Evolutionary conservation across 2,797 vertebrate species (phyloP), one percentile per base, ranked within the genome.

Genomic region (Coregonus suidteri): DNA sequence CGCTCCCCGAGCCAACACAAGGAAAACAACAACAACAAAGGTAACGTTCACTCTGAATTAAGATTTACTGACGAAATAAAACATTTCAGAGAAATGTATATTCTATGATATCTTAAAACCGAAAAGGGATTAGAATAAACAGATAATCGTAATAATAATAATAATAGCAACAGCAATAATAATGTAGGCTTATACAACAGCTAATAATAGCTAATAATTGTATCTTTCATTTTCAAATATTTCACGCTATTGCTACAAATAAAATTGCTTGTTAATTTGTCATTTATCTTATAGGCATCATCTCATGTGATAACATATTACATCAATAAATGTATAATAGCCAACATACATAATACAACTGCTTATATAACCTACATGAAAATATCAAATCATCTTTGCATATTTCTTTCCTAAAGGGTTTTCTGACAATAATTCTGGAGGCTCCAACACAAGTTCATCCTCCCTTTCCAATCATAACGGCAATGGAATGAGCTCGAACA

Each of bases 1-100:
- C 97, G 98, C 84, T 99, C 98, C 79, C 98, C 98, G 11, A 96
- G 96, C 84, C 96, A 96, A 88, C 97, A 98, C 88, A 99, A 99
- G 94, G 98, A 99, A 89, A 98, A 97, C 94, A 96, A 92, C 80
- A 94, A 93, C 94, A 94, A 93, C 94, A 99, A 99, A 97, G 98
- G 98, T 99, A 95, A 75, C 31, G 2, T 62, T 30, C 18, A 37
- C 6, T 51, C 31, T 64, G 30, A 25, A 41, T 64, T 25, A 47
- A 47, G 41, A 47, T 47, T 47, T 47, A 47, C 41, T 47, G 9
- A 47, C 41, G 2, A 47, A 47, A 3, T 47, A 47, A 47, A 47
- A 47, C 41, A 47, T 47, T 47, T 47, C 41, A 47, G 41, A 13
- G 41, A 47, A 47, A 47, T 47, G 2, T 47, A 47, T 13, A 47